Evolutionary conservation across 2,797 vertebrate genomes (phyloP), one percentile per base, ranked within the genome.

Genomic region (Paratrypauchen microcephalus): DNA sequence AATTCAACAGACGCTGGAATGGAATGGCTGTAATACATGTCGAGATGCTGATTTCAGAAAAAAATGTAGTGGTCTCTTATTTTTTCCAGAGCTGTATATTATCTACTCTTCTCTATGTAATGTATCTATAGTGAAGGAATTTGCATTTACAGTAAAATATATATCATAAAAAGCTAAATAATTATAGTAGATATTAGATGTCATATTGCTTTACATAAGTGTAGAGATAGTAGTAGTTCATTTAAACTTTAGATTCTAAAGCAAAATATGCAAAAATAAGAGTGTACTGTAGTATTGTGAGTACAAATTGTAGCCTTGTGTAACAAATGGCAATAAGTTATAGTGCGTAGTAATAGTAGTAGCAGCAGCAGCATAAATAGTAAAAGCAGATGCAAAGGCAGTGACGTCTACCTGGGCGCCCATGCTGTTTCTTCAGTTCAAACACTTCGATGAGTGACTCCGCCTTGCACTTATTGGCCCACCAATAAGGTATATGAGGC

Each of bases 401-500:
- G 18, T 2, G 21, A 11, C 3, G 12, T 45, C 67, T 89, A 98
- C 96, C 96, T 92, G 97, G 96, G 23, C 96, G 91, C 30, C 95
- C 95, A 0, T 78, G 69, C 72, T 83, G 83, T 84, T 97, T 97
- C 83, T 89, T 93, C 26, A 1, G 68, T 72, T 98, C 97, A 72
- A 99, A 93, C 73, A 93, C 96, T 11, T 87, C 87, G 2, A 98
- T 91, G 0, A 98, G 94, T 1, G 87, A 86, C 6, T 89, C 75
- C 0, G 94, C 87, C 82, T 93, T 89, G 7, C 92, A 95, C 74
- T 95, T 94, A 88, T 98, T 92, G 64, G 94, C 97, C 97, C 97
- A 97, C 97, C 97, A 98, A 88, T 97, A 97, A 0, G 96, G 95
- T 54, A 98, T 91, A 0, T 92, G 92, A 0, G 95, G 93, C 97